Conservation (phyloP, 2,888 invertebrate species). For the Litoditis marina region DNA sequence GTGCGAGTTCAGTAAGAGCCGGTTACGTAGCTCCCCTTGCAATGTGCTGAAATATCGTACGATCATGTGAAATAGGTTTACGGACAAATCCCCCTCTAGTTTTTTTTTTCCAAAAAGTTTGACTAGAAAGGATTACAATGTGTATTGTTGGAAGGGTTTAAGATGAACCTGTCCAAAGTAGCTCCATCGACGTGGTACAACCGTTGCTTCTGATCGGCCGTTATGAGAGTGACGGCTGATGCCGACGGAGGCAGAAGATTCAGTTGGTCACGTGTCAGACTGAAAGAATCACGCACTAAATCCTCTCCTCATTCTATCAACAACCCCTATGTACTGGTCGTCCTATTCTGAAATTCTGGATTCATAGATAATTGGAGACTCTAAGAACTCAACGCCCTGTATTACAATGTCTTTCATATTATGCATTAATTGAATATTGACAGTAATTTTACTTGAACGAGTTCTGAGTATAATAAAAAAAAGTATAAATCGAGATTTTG, state of each 20-base stretch:
- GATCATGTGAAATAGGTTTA: neutral
- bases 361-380: too few species aligned
- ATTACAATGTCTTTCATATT: too few species aligned
- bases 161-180: slow-evolving; percentile 5
- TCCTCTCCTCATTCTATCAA: too few species aligned
- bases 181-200: slow-evolving; percentile 52
- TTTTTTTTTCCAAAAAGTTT: neutral
- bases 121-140: neutral
- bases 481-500: too few species aligned
- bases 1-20: slow-evolving; percentile 23
- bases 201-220: slow-evolving; percentile 51
- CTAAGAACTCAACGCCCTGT: too few species aligned
- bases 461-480: neutral
- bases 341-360: too few species aligned
- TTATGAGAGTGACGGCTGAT: slow-evolving; percentile 48
- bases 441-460: too few species aligned
- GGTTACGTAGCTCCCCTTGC: slow-evolving; percentile 33
- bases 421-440: too few species aligned
- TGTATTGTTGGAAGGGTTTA: neutral
- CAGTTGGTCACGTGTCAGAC: slow-evolving; percentile 42
- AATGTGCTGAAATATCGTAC: slow-evolving; percentile 17
- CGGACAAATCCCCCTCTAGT: too few species aligned
- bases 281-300: too few species aligned
- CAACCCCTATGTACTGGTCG: too few species aligned
- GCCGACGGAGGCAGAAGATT: slow-evolving; percentile 41